Base-by-base conservation (phyloP, 2,113 vertebrate genomes). In the Odocoileus virginianus region DNA sequence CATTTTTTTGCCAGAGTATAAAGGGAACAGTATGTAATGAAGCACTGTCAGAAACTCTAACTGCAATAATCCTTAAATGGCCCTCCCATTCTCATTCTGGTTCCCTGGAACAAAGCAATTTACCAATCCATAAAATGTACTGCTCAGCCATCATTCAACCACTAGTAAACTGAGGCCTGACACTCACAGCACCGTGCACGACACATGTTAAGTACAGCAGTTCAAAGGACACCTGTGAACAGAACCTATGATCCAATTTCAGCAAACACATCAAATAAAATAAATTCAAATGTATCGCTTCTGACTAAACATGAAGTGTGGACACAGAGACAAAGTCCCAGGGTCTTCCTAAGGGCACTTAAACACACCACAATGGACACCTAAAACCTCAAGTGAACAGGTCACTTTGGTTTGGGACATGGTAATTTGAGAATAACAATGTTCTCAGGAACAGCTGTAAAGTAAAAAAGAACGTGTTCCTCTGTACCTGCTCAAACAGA, bases 401-500 rank as follows among this genome's bases (percentile, higher is more conserved):
- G n/a, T 79, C 87, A 82, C 4, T 85, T 30, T 33, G 43, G 71
- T 79, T 50, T 57, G 33, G 61, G 52, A 40, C 58, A 30, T 15
- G 33, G 50, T 28, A 89, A 96, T n/a, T 45, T 10, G 1, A 89
- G 79, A 89, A 89, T 9, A 96, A 64, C 4, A 30, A 23, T 12
- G 8, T 5, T 82, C 89, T 58, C 11, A 2, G 2, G n/a, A 71
- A 54, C 5, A 36, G 76, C 36, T 2, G 17, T 50, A 61, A 36
- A 93, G n/a, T 7, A 7, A 19, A 83, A 83, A 86, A 54, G 28
- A 90, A 16, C 0, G 15, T 16, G 45, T 28, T 14, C n/a, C 6
- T 55, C 25, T 67, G 3, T 71, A 99, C 99, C 99, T 99, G 99
- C 89, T 99, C 99, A 97, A 99, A 99, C 1, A 99, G 98, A 98